Evolutionary conservation across 2,888 invertebrate genomes (phyloP).

Genomic region (Tribolium freemani): DNA sequence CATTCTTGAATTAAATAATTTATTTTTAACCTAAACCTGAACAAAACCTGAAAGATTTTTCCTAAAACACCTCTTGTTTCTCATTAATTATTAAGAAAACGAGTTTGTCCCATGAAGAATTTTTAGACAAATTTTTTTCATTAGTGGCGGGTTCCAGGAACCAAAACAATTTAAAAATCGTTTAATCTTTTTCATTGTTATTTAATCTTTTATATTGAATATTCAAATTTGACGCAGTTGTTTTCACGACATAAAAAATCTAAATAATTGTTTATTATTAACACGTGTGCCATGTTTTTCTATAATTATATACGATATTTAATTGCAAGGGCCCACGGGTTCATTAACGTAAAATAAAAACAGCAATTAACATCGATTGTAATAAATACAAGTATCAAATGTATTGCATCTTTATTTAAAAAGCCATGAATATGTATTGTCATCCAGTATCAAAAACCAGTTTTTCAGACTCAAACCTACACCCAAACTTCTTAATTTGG

Average conservation of each 20-base stretch:
- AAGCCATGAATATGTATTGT: neutral
- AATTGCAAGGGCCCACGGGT: neutral
- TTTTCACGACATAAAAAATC: conserved; percentile 7
- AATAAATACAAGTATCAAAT: neutral
- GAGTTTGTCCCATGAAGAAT: neutral
- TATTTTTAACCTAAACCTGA: too few relatives aligned
- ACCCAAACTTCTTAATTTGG: neutral
- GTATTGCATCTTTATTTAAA: neutral
- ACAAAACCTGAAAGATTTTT: too few relatives aligned
- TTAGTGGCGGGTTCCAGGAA: neutral
- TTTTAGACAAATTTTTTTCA: neutral
- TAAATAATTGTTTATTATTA: conserved; percentile 9
- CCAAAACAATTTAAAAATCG: too few relatives aligned
- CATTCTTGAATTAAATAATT: too few relatives aligned
- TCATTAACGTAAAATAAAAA: conserved; percentile 1
- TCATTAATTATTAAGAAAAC: neutral
- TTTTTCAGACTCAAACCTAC: neutral
- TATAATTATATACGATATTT: neutral
- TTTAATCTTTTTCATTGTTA: too few relatives aligned
- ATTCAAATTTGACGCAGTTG: neutral
- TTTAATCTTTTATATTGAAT: too few relatives aligned
- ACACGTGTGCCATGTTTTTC: conserved; percentile 8
- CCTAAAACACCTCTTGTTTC: neutral
- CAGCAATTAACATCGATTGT: neutral
- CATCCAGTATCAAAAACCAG: neutral